Percentiles rank a stretch among this genome's conserved stretches.
Evolutionary conservation across 2,113 vertebrate species (phyloP).

Genomic region (Phyllostomus discolor): DNA sequence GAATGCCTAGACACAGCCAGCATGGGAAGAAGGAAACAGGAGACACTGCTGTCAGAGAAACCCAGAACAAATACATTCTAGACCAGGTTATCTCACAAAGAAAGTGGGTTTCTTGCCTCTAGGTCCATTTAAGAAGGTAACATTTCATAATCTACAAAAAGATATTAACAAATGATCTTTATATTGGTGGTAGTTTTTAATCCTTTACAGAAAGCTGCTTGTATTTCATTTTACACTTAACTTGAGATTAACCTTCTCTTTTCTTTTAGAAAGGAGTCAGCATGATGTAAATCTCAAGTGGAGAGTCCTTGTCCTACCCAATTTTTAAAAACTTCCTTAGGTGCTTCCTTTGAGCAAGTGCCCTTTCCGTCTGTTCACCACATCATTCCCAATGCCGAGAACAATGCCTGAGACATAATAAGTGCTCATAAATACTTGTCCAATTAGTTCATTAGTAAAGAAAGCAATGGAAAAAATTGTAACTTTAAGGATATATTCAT

Average conservation of each 20-base stretch:
- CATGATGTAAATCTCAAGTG: background rate
- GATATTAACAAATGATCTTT: background rate
- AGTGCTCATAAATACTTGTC: background rate
- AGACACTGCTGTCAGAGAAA: background rate
- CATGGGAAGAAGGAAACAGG: background rate
- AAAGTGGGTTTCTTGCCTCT: background rate
- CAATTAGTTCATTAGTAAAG: background rate
- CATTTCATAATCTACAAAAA: background rate
- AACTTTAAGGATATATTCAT: background rate
- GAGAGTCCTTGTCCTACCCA: background rate
- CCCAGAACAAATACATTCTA: background rate
- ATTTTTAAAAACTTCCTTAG: background rate
- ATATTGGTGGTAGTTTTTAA: background rate
- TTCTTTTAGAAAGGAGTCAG: background rate
- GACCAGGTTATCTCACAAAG: background rate
- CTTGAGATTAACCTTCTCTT: background rate
- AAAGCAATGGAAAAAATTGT: background rate
- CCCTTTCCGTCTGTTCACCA: background rate
- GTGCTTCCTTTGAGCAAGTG: background rate
- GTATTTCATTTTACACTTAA: background rate
- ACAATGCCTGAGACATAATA: background rate
- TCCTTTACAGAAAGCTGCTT: background rate
- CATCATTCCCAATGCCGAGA: background rate
- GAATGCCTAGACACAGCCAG: background rate
- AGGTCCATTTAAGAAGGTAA: background rate